Conservation (phyloP, 2,113 vertebrate species). For the Ctenodactylus gundi region DNA sequence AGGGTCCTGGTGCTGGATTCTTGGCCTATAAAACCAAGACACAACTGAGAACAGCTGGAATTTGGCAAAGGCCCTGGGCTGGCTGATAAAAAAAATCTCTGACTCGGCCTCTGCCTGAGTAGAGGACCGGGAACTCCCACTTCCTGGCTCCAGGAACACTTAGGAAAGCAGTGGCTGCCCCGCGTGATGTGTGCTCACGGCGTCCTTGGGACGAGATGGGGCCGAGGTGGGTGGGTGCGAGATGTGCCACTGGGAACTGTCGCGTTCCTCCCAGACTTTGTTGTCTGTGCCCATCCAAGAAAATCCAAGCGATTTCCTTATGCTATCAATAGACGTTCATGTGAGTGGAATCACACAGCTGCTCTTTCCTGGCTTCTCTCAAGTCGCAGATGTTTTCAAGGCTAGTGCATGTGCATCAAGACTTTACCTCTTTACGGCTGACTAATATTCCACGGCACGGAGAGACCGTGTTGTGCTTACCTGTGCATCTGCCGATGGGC, state of each 20-base stretch:
- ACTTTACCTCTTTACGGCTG: neutral
- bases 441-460: neutral
- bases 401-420: neutral
- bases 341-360: neutral
- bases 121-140: neutral
- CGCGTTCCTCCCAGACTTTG: neutral
- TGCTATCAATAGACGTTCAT: neutral
- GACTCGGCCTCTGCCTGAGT: neutral
- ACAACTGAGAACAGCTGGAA: neutral
- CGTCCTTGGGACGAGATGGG: too few species aligned
- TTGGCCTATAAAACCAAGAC: neutral
- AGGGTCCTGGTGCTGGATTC: neutral
- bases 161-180: neutral
- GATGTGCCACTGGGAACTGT: neutral
- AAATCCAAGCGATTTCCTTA: neutral
- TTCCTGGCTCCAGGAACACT: too few species aligned
- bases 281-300: neutral
- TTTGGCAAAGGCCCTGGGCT: neutral
- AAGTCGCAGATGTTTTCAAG: neutral
- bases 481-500: neutral
- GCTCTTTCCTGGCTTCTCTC: neutral
- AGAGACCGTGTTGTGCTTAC: neutral
- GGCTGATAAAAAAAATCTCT: neutral
- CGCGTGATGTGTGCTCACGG: fast-evolving
- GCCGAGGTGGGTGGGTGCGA: neutral